Evolutionary conservation across 1,140 invertebrate genomes (phyloP).

Genomic region (Plectrocnemia conspersa): DNA sequence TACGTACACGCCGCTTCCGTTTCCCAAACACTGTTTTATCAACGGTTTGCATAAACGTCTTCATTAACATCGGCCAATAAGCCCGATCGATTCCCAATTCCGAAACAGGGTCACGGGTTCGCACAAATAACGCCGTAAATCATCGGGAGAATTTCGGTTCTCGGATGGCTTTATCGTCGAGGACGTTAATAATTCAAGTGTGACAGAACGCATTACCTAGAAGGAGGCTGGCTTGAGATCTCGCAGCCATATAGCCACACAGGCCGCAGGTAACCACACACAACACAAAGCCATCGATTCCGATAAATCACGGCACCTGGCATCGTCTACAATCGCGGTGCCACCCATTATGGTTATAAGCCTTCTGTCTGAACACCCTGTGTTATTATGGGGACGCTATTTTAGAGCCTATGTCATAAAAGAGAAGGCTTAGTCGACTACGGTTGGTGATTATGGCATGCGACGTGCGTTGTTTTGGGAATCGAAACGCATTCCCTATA

Average conservation of each 20-base stretch:
- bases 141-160: not conserved
- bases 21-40: too few species aligned
- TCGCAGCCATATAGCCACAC: not conserved
- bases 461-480: too few species aligned
- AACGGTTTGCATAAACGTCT: too few species aligned
- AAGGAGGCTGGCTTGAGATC: not conserved
- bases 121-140: constrained; percentile 20
- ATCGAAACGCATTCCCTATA: too few species aligned
- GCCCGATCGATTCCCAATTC: too few species aligned
- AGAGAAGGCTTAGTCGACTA: too few species aligned
- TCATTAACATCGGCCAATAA: too few species aligned
- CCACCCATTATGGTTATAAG: constrained; percentile 5
- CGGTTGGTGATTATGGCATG: too few species aligned
- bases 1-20: too few species aligned
- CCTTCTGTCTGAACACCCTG: not conserved
- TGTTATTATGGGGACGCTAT: too few species aligned
- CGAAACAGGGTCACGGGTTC: too few species aligned
- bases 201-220: constrained; percentile 12
- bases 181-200: constrained; percentile 6
- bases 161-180: constrained; percentile 8
- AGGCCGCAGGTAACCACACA: not conserved
- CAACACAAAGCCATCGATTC: constrained; percentile 14
- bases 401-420: too few species aligned
- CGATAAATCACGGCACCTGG: constrained; percentile 23
- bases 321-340: constrained; percentile 6